Evolutionary conservation across 2,113 vertebrate genomes (phyloP), one percentile per base, ranked within the genome.

Genomic region (Lagopus muta): DNA sequence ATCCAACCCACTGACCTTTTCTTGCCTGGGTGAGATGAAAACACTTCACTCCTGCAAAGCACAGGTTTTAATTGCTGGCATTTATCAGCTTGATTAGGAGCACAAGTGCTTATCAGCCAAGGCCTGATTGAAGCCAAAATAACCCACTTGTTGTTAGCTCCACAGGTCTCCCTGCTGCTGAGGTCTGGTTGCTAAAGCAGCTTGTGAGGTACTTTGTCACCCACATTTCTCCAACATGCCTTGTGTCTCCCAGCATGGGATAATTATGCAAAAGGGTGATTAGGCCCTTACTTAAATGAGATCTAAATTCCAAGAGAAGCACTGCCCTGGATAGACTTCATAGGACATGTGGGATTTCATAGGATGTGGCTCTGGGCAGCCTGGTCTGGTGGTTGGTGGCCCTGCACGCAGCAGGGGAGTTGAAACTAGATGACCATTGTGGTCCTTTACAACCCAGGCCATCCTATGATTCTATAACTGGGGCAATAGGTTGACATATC

Each of bases 61-160:
- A 38, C 6, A 43, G 72, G 82, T 58, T 92, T 89, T 89, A 95
- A 91, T n/a, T 80, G 60, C 73, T 1, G 13, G 34, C 18, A 87
- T 87, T 94, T 76, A 94, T 87, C 89, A 91, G 60, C 57, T 64
- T 96, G 89, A 96, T 92, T 67, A 96, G 78, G 78, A 74, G 55
- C 60, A 71, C 42, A 82, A 96, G 79, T 60, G 50, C 82, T 96
- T 34, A 90, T 90, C 64, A 89, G 28, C 73, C 74, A 74, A 69
- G 60, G 75, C 75, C 82, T 47, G 91, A 93, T 34, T 60, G 92
- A 96, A 91, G 55, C 75, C 47, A 86, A 92, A 96, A 91, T 88
- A 91, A 92, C 40, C 25, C 57, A 52, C 65, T 64, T 24, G 42
- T 9, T 80, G 60, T 13, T 57, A 62, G 67, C 21, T 85, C 92